A percentile compares a stretch with the other conserved stretches of the same genome.
These are phyloP conservation scores for Sebastiscus tertius DNA, from an alignment of 2,797 vertebrate genomes.

Conservation along the genomic window DNA sequence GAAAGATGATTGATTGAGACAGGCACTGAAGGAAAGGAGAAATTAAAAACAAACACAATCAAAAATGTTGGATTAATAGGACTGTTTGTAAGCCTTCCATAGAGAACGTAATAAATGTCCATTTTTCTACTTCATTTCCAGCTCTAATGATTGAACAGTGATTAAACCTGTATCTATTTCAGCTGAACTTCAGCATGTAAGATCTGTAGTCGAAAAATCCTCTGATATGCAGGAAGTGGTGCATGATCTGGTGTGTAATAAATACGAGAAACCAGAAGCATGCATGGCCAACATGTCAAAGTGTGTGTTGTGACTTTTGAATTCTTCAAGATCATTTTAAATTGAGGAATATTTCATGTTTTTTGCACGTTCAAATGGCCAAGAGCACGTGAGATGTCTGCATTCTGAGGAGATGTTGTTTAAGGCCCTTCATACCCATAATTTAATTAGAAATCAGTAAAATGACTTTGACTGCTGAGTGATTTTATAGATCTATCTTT, in stretches of 20 bases:
- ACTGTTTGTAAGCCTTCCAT: not conserved
- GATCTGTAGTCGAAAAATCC: not conserved
- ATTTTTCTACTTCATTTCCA: constrained; percentile 3
- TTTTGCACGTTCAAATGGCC: not conserved
- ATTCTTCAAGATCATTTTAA: not conserved
- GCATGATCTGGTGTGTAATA: constrained; percentile 1
- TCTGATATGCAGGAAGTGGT: not conserved
- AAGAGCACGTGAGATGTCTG: not conserved
- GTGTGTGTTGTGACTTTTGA: not conserved
- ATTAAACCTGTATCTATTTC: not conserved
- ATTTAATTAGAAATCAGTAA: not conserved
- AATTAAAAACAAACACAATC: not conserved
- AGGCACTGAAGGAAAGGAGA: not conserved
- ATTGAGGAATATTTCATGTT: not conserved
- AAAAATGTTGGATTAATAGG: not conserved
- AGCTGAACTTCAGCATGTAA: not conserved
- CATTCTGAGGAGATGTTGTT: not conserved
- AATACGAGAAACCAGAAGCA: not conserved
- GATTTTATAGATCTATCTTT: not conserved
- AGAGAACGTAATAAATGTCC: not conserved
- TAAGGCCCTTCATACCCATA: not conserved
- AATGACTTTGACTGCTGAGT: not conserved
- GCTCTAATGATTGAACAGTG: not conserved
- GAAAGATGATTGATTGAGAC: not conserved
- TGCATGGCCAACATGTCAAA: not conserved